Evolutionary conservation across 2,113 vertebrate genomes (phyloP).

Genomic region (Chunga burmeisteri): DNA sequence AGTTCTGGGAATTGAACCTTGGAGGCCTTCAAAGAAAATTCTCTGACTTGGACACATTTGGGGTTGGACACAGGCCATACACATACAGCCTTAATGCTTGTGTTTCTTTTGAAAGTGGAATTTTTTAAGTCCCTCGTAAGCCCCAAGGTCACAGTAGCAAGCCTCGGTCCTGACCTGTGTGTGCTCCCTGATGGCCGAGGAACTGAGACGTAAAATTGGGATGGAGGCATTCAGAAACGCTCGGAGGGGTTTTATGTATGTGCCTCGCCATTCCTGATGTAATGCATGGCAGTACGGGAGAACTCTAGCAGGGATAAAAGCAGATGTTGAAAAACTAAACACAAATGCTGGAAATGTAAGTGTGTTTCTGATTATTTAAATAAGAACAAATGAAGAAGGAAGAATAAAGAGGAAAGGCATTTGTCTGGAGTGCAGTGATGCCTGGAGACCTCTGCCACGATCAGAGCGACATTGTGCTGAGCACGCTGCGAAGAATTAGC

Average conservation of each 20-base stretch:
- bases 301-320: not conserved
- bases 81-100: not conserved
- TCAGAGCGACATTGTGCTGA: not conserved
- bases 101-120: not conserved
- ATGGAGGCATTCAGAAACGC: not conserved
- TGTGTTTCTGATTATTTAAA: constrained; percentile 5
- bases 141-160: not conserved
- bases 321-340: not conserved
- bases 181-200: not conserved
- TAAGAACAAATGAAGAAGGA: constrained; percentile 1
- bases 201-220: not conserved
- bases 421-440: not conserved
- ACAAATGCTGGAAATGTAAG: not conserved
- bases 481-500: not conserved
- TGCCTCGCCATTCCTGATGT: not conserved
- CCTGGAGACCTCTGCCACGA: not conserved
- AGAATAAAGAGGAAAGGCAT: not conserved
- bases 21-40: not conserved
- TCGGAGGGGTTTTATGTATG: not conserved
- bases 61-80: not conserved
- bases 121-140: not conserved
- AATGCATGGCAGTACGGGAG: rapidly evolving
- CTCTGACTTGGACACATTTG: not conserved
- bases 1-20: not conserved
- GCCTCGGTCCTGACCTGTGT: not conserved